Evolutionary conservation across 2,797 vertebrate genomes (phyloP), one percentile per base, ranked within the genome.

Genomic region (Propithecus deckenii): DNA sequence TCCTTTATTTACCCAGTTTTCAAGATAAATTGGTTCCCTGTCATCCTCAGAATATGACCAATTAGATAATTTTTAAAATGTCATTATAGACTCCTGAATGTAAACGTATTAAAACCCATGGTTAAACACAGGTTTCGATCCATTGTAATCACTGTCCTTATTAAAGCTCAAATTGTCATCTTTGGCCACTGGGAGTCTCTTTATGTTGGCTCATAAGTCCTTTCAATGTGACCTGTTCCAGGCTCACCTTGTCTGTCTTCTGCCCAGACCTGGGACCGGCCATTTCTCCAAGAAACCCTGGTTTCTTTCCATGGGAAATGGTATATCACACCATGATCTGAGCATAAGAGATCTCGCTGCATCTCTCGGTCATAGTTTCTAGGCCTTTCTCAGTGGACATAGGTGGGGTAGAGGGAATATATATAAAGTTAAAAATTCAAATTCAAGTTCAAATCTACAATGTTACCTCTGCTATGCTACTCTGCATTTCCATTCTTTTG

Each of bases 81-180:
- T 57, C 2, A 2, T 74, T 83, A 90, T 63, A 22, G 84, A 89
- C 28, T 79, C 75, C 65, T 15, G 48, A 55, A 81, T 67, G 57
- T 35, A 93, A 63, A 93, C 4, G 32, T 63, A 92, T 57, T 86
- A 95, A 97, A 97, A 71, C 3, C 71, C 35, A 12, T 17, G 67
- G 71, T 95, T 96, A 94, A 91, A 76, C 18, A 76, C 7, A 48
- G 52, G 17, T 88, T 96, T 80, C 61, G 79, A 84, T 88, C 65
- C 55, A 65, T 15, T 46, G 76, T n/a, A 65, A 88, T 43, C 57
- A 7, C 81, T 57, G 72, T 38, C 23, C 35, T 79, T 89, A 84
- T 86, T 84, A 94, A 48, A 91, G 41, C 35, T 75, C 30, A 75
- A 55, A 23, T 38, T 57, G 46, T 94, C 92, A 72, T 76, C 50